Conservation (phyloP, 2,888 invertebrate genomes). For the Aspidiotus destructor region DNA sequence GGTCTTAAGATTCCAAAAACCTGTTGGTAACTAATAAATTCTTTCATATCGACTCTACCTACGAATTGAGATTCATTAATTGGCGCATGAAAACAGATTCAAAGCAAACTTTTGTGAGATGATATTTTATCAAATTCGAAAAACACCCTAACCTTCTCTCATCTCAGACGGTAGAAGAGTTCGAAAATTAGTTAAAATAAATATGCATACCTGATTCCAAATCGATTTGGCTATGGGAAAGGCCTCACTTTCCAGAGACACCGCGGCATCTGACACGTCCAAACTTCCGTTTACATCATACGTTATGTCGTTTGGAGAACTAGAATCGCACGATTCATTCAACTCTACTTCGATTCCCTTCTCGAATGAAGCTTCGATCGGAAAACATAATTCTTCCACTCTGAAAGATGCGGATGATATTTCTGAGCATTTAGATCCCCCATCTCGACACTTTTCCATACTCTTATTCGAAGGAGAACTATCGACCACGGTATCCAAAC, state of each 20-base stretch:
- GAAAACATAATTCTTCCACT: conserved; percentile 17
- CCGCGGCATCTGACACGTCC: no score
- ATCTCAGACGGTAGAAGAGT: no score
- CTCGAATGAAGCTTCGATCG: conserved; percentile 18
- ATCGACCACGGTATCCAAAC: conserved; percentile 7
- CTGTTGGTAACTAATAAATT: no score
- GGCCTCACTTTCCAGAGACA: background rate
- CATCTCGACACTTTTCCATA: background rate
- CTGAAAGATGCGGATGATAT: conserved; percentile 1
- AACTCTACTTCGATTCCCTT: conserved; percentile 9
- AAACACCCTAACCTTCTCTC: no score
- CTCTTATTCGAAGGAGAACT: conserved; percentile 13
- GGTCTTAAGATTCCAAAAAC: no score
- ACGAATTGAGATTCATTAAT: no score
- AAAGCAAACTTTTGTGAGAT: no score
- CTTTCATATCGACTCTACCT: no score
- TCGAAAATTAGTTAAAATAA: background rate
- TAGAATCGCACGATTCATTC: conserved; percentile 11
- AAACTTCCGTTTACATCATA: no score
- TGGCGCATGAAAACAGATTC: no score
- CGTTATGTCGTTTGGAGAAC: no score
- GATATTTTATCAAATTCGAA: no score
- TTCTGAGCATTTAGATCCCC: background rate
- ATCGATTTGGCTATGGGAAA: background rate
- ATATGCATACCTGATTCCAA: background rate